phyloP scores from a whole-genome alignment of 2,888 invertebrate genomes.

The Rotaria magnacalcarata region DNA sequence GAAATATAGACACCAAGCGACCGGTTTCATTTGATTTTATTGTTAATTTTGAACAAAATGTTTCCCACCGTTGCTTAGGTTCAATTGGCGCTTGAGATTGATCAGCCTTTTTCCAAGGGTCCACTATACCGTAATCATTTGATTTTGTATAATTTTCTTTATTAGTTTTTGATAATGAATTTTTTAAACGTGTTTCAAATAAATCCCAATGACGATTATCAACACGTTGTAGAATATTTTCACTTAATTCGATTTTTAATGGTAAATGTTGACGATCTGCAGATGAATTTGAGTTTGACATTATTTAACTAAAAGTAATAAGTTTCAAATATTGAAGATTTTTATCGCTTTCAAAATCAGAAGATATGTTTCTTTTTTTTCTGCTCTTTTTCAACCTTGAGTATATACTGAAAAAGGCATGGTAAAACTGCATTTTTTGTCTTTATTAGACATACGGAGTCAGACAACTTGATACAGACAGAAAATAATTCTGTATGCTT shows the following conservation, averaged over 20 bases:
- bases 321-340: not conserved
- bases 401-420: not conserved
- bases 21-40: not conserved
- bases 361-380: not conserved
- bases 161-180: not conserved
- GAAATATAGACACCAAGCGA: not conserved
- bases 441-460: not conserved
- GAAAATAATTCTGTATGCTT: not conserved
- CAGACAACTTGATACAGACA: not conserved
- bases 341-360: not conserved
- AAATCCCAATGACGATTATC: slow-evolving; percentile 28
- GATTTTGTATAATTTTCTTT: slow-evolving; percentile 33
- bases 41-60: not conserved
- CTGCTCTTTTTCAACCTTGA: not conserved
- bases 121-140: slow-evolving; percentile 7
- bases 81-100: not conserved
- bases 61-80: slow-evolving; percentile 20
- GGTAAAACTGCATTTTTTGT: not conserved
- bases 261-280: not conserved
- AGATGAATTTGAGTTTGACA: not conserved
- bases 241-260: not conserved
- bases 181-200: slow-evolving; percentile 34
- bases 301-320: not conserved
- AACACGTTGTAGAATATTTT: not conserved
- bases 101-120: not conserved